Evolutionary conservation across 1,140 invertebrate species (phyloP).

Genomic region (Hyposmocoma kahamanoa): DNA sequence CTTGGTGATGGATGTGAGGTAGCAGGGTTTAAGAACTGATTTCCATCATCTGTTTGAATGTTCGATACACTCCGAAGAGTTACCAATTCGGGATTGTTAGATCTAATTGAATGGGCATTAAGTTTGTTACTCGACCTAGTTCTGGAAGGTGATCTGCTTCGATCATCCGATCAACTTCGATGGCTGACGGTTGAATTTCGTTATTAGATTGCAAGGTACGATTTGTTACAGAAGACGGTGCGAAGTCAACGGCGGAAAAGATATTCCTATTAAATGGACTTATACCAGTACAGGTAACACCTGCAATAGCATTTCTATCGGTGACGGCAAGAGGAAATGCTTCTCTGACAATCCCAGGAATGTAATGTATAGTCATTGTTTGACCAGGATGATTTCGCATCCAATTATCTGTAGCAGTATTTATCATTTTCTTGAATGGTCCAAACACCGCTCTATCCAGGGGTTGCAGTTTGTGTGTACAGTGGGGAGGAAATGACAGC

Average conservation of each 20-base stretch:
- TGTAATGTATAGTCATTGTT: conserved; percentile 3
- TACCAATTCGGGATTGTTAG: no score
- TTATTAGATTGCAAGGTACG: no score
- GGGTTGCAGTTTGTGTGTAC: conserved; percentile 8
- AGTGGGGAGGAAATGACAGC: conserved; percentile 29
- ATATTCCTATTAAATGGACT: background rate
- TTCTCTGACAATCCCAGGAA: background rate
- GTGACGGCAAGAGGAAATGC: background rate
- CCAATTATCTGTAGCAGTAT: background rate
- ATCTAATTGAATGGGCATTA: no score
- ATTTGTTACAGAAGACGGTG: conserved; percentile 3
- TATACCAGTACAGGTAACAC: background rate
- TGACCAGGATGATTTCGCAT: no score
- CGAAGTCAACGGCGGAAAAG: background rate
- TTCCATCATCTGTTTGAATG: no score
- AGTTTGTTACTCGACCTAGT: no score
- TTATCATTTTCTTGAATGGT: conserved; percentile 44
- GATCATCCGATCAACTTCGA: no score
- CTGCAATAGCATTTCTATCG: background rate
- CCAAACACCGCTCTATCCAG: conserved; percentile 27
- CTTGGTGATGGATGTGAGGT: no score
- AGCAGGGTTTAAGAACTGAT: no score
- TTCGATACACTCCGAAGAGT: no score
- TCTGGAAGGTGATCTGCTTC: no score
- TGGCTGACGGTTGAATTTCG: no score